Evolutionary conservation across 2,888 invertebrate species (phyloP), one percentile per base, ranked within the genome.

Genomic region (Mesorhabditis belari): DNA sequence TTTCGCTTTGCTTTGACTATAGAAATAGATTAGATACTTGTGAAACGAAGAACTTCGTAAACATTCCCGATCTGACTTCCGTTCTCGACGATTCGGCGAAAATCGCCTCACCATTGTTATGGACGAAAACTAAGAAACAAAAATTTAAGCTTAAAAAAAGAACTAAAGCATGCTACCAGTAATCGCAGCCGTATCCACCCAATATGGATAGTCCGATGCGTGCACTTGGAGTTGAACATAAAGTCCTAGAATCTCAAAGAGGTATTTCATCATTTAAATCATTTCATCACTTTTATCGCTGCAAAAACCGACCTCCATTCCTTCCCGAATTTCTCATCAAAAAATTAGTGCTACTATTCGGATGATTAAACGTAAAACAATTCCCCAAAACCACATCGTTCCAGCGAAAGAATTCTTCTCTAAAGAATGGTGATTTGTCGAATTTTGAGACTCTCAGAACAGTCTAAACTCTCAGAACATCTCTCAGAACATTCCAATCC

Each of bases 301-400:
- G 49, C 51, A n/a, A 12, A n/a, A 21, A 5, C 17, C 24, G n/a
- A 70, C 72, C 71, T 55, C 69, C 69, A 44, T 63, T 58, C 25
- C 49, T 49, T 24, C 72, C 69, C 2, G 66, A 51, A 19, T 58
- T 55, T 53, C 72, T 58, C 27, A 62, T 49, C n/a, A 52, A 21
- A 27, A 67, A 72, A 0, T 58, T 59, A 5, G 63, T 62, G 5
- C 61, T 60, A 5, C 55, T 52, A 21, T 70, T 58, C 0, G 26
- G 50, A 50, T 71, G 67, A 49, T 74, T 74, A 61, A 73, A 74
- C 2, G 74, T 71, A 58, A 70, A 74, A 28, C 74, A 74, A 24
- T 70, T 71, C 0, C 74, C 74, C 29, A 71, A 50, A 9, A 71
- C 65, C 2, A 67, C 67, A 53, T 70, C 70, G 54, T 73, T 69